These are phyloP conservation scores for Calonectris borealis DNA, from an alignment of 2,113 vertebrate genomes.

Conservation along the genomic window DNA sequence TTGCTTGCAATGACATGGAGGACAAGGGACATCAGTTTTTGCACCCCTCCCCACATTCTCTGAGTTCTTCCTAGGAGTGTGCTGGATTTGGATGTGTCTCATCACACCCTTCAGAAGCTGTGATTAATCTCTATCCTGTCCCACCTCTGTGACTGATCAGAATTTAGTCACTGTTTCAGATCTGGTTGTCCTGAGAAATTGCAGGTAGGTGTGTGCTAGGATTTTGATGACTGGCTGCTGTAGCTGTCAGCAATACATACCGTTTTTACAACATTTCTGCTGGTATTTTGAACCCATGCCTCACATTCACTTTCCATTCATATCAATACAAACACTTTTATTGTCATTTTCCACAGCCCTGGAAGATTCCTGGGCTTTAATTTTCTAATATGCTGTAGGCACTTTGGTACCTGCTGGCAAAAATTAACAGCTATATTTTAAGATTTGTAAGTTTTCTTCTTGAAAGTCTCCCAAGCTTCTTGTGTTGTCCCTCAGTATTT, in stretches of 20 bases:
- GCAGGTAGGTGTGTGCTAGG: neutral
- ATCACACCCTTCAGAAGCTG: neutral
- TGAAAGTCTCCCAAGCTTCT: neutral
- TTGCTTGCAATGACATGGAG: neutral
- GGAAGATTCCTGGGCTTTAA: neutral
- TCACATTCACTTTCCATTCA: neutral
- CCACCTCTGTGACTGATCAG: neutral
- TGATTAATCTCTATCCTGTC: neutral
- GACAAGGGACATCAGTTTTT: neutral
- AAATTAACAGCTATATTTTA: neutral
- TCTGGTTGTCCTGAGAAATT: neutral
- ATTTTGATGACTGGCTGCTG: neutral
- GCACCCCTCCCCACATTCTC: neutral
- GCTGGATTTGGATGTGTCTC: neutral
- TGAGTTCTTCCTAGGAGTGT: neutral
- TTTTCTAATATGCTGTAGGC: neutral
- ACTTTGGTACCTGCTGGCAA: neutral
- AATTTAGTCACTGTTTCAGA: neutral
- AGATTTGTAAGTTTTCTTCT: neutral
- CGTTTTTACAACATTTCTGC: neutral
- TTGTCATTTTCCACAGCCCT: neutral
- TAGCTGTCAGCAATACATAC: neutral
- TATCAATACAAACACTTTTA: neutral
- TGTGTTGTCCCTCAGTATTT: neutral
- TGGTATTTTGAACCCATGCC: neutral